Evolutionary conservation across 2,797 vertebrate genomes (phyloP).

Genomic region (Sebastes reedi): DNA sequence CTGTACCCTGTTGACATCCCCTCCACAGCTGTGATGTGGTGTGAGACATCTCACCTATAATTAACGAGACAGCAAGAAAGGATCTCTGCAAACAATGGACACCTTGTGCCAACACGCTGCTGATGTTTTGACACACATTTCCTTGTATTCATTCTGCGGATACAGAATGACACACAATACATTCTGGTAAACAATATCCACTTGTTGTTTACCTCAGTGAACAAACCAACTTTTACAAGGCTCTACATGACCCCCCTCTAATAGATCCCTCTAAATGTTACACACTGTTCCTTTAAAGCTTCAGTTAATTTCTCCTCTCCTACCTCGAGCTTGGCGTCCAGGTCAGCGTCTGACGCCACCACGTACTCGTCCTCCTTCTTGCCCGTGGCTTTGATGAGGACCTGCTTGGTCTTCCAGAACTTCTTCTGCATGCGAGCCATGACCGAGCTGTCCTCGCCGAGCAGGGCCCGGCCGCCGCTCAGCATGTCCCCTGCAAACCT

Average conservation of each 20-base stretch:
- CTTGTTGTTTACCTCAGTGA: background rate
- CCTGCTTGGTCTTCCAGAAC: conserved; percentile 90
- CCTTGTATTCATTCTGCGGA: background rate
- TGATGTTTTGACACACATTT: background rate
- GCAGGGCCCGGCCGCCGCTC: conserved; percentile 71
- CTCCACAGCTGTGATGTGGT: background rate
- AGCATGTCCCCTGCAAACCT: conserved; percentile 83
- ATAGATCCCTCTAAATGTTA: too few relatives aligned
- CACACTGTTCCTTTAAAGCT: background rate
- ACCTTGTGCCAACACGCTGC: background rate
- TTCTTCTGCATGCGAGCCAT: conserved; percentile 90
- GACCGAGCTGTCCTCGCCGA: conserved; percentile 83
- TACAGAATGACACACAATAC: background rate
- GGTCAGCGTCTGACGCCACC: conserved; percentile 87
- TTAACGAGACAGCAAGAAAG: background rate
- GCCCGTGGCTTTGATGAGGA: conserved; percentile 88
- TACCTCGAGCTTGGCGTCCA: conserved; percentile 88
- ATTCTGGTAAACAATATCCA: background rate
- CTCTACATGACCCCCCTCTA: too few relatives aligned
- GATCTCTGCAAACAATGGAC: background rate
- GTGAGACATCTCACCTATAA: background rate
- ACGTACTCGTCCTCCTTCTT: conserved; percentile 90
- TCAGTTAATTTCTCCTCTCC: background rate
- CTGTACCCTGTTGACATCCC: background rate
- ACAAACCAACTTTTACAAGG: background rate